A percentile compares a stretch with the other conserved stretches of the same genome.
These are phyloP conservation scores for Aphelocoma californica DNA, from an alignment of 2,797 vertebrate species.

Conservation along the genomic window DNA sequence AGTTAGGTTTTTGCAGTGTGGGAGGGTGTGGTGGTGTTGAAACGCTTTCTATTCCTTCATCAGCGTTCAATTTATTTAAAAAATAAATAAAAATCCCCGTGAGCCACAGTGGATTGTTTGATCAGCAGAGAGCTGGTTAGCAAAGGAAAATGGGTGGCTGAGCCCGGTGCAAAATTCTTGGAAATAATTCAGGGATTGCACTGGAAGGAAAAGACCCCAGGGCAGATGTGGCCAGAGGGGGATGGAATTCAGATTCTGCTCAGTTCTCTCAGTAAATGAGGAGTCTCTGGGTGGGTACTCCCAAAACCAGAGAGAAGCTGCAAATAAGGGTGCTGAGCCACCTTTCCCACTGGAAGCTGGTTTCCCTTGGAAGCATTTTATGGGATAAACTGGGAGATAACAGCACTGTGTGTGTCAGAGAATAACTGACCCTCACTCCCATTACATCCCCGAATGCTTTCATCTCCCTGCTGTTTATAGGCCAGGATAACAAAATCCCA, in stretches of 20 bases:
- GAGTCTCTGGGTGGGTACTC: background rate
- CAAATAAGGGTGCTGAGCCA: background rate
- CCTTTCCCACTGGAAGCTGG: background rate
- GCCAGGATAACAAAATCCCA: background rate
- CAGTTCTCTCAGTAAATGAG: background rate
- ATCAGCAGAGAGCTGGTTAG: background rate
- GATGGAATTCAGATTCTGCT: background rate
- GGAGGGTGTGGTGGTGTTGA: background rate
- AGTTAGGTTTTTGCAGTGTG: background rate
- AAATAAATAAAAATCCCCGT: background rate
- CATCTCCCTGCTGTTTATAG: background rate
- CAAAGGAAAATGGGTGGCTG: background rate
- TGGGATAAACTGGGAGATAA: background rate
- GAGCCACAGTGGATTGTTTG: background rate
- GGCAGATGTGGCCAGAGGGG: background rate
- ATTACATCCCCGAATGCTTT: background rate
- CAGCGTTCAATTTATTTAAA: background rate
- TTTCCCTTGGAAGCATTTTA: background rate
- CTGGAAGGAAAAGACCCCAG: background rate
- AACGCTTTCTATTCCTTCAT: slow-evolving; percentile 1
- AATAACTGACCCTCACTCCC: background rate
- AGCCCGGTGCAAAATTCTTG: background rate
- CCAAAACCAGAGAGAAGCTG: background rate
- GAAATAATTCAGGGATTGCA: background rate
- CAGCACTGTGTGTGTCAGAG: background rate